Base-by-base conservation (phyloP, 1,140 invertebrate species). In the Hylaeus anthracinus region DNA sequence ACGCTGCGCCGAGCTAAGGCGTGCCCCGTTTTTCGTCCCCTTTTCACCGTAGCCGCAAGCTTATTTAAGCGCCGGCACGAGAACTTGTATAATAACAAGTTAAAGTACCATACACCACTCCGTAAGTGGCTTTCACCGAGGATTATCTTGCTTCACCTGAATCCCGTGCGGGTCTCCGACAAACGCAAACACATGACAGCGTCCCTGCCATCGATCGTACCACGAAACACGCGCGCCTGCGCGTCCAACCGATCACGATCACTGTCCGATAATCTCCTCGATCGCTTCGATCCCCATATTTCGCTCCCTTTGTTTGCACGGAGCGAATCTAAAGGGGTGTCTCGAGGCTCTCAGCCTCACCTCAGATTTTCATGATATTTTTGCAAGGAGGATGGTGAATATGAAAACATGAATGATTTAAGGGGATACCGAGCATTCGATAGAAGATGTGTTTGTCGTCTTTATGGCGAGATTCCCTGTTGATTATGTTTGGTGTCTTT, bases 81-180 rank as follows among this genome's bases (percentile, higher is more conserved):
- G 55, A 82, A 85, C 74, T 86, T 79, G 60, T 64, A 72, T 73
- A 85, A 86, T 85, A 75, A 76, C 73, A 77, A 75, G 73, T 64
- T 63, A 70, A 77, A 76, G 73, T 67, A 64, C 45, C 73, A 67
- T 77, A 77, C 73, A 70, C 56, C 41, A 45, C 58, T 55, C 9
- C 73, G 65, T 77, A 77, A 81, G 79, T 81, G 73, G 79, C 79
- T 76, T 81, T 85, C 53, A 53, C 71, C 69, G 43, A 58, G 45
- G 66, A 77, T 77, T 77, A 77, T 77, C 75, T 77, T 61, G 75
- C 56, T 77, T 77, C 75, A 77, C 75, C 66, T 61, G 75, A 63
- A 77, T 77, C 41, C 51, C 5, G 55, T 9, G 15, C 41, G 15
- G 65, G 64, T 77, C 43, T 12, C 43, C 55, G 37, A 43, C 37